Base-by-base conservation (phyloP, 2,888 invertebrate genomes). In the Empis stercorea region DNA sequence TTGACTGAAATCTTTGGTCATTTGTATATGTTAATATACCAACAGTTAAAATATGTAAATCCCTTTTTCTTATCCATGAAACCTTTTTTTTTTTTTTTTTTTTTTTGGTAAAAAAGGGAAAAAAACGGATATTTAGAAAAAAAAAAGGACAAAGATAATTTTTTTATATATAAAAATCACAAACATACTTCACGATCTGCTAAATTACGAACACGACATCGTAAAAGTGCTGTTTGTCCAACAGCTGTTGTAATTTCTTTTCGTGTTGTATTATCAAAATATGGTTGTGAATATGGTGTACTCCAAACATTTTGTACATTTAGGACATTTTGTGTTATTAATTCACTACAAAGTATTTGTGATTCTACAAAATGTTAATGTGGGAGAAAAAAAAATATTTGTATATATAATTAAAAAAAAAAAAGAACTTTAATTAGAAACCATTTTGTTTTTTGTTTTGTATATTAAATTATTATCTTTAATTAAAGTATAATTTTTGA, bases 181-280 rank as follows among this genome's bases (percentile, higher is more conserved):
- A n/a, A n/a, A n/a, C n/a, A 80, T 70, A 85, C 86, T 63, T 84
- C 84, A 71, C 85, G 74, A 64, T 85, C 85, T 38, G 85, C 85
- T 52, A 85, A 75, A 69, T 85, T 85, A 57, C 84, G 73, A 52
- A 87, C 86, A 61, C 81, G 73, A 69, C 86, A 86, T 70, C 84
- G 81, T 40, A 86, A 73, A 67, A 83, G 81, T 53, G 85, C 84
- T 45, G 82, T 80, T 70, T 85, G 84, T 50, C 86, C 86, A 54
- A 84, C 84, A 55, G 84, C 84, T 57, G 84, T 81, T 58, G 84
- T 84, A 62, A 81, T 77, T 62, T 85, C 84, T 52, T 81, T 74
- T 66, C 78, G 78, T 57, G 84, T 84, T 61, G 80, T 78, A 71
- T 85, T 85, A 72, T 84, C 84, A 72, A 85, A 85, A 73, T 84